These are phyloP conservation scores for Leptura quadrifasciata DNA, from an alignment of 2,888 invertebrate genomes.

Conservation along the genomic window DNA sequence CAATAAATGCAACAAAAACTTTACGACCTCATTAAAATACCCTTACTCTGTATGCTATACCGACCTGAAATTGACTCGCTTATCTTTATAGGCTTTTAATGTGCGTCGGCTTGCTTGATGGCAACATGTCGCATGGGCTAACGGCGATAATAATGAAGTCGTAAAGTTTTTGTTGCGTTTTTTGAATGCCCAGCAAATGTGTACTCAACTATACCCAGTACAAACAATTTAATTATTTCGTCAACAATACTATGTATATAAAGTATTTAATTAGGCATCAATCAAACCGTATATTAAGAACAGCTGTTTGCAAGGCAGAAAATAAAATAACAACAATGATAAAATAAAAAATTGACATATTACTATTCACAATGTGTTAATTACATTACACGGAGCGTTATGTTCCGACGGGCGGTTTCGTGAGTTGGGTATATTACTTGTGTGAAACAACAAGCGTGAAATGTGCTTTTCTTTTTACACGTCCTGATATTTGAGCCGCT, in stretches of 20 bases:
- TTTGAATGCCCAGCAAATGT: too few species aligned
- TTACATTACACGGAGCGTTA: conserved; percentile 39
- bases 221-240: not conserved
- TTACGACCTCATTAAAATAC: too few species aligned
- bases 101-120: too few species aligned
- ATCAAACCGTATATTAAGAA: not conserved
- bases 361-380: conserved; percentile 34
- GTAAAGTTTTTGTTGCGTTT: too few species aligned
- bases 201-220: too few species aligned
- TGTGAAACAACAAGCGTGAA: conserved; percentile 50
- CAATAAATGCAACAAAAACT: too few species aligned
- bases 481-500: conserved; percentile 47
- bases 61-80: too few species aligned
- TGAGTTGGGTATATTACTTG: conserved; percentile 36
- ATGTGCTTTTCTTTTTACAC: conserved; percentile 51
- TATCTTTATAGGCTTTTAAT: too few species aligned
- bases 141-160: too few species aligned
- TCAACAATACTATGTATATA: not conserved
- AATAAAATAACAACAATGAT: not conserved
- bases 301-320: not conserved
- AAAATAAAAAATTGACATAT: not conserved
- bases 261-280: not conserved
- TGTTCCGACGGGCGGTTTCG: conserved; percentile 32
- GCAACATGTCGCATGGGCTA: too few species aligned
- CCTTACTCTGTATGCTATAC: too few species aligned